phyloP scores from a whole-genome alignment of 2,888 invertebrate species.

The Sylvicola cinctus region DNA sequence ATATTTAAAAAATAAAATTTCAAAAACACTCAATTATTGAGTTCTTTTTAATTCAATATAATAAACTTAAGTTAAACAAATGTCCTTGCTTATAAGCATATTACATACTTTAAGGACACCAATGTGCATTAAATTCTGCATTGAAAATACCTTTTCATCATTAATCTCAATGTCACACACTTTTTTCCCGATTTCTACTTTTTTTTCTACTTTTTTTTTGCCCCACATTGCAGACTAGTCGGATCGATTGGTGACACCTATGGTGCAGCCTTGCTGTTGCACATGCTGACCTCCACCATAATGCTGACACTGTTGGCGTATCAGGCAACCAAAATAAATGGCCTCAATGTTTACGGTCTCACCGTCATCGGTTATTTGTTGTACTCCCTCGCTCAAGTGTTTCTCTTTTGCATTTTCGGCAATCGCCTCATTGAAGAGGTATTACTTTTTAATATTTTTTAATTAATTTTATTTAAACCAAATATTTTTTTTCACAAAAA shows the following conservation, averaged over 20 bases:
- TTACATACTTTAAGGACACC: too few relatives aligned
- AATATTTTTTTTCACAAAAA: constrained; percentile 2
- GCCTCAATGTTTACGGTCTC: constrained; percentile 55
- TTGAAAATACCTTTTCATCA: too few relatives aligned
- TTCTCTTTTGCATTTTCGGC: constrained; percentile 71
- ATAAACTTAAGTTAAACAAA: too few relatives aligned
- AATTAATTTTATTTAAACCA: neutral
- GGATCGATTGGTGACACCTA: constrained; percentile 66
- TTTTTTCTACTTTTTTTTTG: too few relatives aligned
- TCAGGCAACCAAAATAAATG: constrained; percentile 69
- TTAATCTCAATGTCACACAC: too few relatives aligned
- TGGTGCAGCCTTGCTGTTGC: constrained; percentile 60
- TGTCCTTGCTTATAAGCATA: too few relatives aligned
- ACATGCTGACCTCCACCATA: constrained; percentile 71
- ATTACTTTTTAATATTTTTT: constrained; percentile 7
- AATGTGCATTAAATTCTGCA: too few relatives aligned
- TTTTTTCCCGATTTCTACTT: too few relatives aligned
- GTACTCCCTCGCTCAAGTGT: constrained; percentile 67
- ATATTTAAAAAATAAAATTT: too few relatives aligned
- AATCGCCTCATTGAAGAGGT: constrained; percentile 77
- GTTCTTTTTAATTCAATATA: too few relatives aligned
- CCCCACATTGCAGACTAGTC: constrained; percentile 50
- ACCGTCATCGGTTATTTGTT: constrained; percentile 58
- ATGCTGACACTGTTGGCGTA: constrained; percentile 65
- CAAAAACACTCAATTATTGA: too few relatives aligned